A percentile compares a stretch with the other conserved stretches of the same genome.
Conservation (phyloP, 2,113 vertebrate species). For the Calonectris borealis region DNA sequence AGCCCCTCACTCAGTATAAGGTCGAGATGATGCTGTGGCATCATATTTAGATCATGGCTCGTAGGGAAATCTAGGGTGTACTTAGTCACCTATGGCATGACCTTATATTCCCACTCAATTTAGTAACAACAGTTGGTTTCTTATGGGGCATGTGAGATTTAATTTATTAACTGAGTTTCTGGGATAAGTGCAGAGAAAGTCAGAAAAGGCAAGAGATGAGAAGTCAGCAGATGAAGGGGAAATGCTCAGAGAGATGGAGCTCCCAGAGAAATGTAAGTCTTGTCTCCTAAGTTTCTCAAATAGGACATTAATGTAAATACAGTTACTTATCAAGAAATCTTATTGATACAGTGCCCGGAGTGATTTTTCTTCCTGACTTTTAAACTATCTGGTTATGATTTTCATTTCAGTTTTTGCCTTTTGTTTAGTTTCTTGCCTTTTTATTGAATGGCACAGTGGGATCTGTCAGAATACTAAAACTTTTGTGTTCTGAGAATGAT, state of each 20-base stretch:
- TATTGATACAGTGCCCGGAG: not conserved
- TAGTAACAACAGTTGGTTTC: conserved; percentile 76
- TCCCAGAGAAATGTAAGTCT: conserved; percentile 69
- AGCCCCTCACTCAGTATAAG: conserved; percentile 74
- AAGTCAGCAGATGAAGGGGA: not conserved
- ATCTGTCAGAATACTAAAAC: not conserved
- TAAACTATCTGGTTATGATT: not conserved
- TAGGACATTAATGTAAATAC: not conserved
- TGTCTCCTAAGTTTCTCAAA: not conserved
- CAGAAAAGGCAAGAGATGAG: conserved; percentile 12
- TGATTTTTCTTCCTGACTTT: not conserved
- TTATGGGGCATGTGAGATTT: conserved; percentile 56
- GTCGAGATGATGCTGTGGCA: conserved; percentile 75
- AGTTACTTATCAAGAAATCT: not conserved
- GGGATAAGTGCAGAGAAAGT: conserved; percentile 54
- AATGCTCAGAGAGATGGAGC: not conserved
- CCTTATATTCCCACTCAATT: conserved; percentile 74
- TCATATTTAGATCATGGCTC: conserved; percentile 81
- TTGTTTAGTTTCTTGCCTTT: not conserved
- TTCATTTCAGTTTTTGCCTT: not conserved
- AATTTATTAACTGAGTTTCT: conserved; percentile 62
- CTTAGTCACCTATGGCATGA: conserved; percentile 81
- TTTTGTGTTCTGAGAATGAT: not conserved
- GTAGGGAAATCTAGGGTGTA: conserved; percentile 55
- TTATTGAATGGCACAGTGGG: not conserved